These are phyloP conservation scores for Amiota communis DNA, from an alignment of 2,888 invertebrate species.

Conservation along the genomic window DNA sequence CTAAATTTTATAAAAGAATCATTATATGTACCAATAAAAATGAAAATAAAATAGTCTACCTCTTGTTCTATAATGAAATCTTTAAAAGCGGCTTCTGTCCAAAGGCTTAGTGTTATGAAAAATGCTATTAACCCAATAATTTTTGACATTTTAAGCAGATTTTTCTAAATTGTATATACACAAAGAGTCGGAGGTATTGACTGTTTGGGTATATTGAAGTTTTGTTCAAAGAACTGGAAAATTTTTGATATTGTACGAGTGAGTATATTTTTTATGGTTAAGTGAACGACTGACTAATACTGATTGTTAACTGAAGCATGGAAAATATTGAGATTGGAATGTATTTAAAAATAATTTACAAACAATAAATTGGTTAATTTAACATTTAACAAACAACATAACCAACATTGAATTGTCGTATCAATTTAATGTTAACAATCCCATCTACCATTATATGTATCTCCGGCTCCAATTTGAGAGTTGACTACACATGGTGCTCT, in stretches of 20 bases:
- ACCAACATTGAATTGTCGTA: too few species aligned
- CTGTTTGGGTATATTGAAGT: background rate
- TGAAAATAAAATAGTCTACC: constrained; percentile 17
- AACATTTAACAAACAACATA: too few species aligned
- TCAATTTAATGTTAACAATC: too few species aligned
- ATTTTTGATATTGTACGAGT: background rate
- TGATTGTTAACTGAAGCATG: too few species aligned
- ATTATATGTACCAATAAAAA: background rate
- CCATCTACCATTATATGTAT: too few species aligned
- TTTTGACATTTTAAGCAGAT: background rate
- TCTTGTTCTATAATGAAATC: constrained; percentile 56
- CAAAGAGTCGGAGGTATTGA: background rate
- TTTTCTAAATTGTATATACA: background rate
- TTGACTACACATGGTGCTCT: too few species aligned
- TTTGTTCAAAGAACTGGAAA: constrained; percentile 3
- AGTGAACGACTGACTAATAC: too few species aligned
- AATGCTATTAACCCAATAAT: constrained; percentile 25
- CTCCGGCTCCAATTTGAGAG: too few species aligned
- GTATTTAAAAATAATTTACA: too few species aligned
- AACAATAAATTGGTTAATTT: too few species aligned
- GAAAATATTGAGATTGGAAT: too few species aligned
- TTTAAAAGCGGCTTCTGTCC: constrained; percentile 46
- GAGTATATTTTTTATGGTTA: too few species aligned
- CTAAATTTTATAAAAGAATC: background rate
- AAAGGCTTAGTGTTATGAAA: background rate